Base-by-base conservation (phyloP, 2,797 vertebrate species). In the Gymnoscopelus braueri region DNA sequence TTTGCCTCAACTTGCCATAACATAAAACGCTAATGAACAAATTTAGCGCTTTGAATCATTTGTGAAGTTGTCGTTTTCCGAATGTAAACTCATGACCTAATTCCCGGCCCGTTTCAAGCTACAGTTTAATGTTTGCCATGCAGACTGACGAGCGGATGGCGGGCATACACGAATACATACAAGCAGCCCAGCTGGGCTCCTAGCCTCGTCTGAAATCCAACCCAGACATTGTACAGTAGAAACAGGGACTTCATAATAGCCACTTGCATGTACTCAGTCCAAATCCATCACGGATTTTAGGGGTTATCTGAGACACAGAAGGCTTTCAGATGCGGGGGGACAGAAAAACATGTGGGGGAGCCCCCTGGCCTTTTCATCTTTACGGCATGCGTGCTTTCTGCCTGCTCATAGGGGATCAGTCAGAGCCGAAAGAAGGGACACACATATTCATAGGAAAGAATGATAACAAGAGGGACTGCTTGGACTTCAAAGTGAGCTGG, bases 341-440 rank as follows among this genome's bases (percentile, higher is more conserved):
- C 29, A 60, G 26, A 47, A 53, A 76, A 82, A 83, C 83, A 87
- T 86, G 62, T 87, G 82, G 72, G 65, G 77, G 65, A 76, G 58
- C n/a, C 8, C 50, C 50, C 39, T 59, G 26, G 2, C 63, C 62
- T 83, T 87, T 84, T 87, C 72, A 88, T 85, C 82, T 86, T 79
- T 75, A 79, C 73, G 50, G 35, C 56, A 2, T 39, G 70, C 77
- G 58, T 82, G 75, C 65, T 77, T 71, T 80, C 12, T 51, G 58
- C 24, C 14, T 74, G 73, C 72, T 81, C 80, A 65, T 50, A 12
- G 65, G 81, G 73, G 75, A 86, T 84, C 70, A 74, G 72, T 29
- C 26, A 53, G 71, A 72, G 74, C 73, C 72, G 75, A 76, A 49
- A 26, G 72, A 74, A 44, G 7, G 39, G 39, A 44, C 39, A 78